Percentiles rank a stretch among this genome's conserved stretches.
phyloP scores from a whole-genome alignment of 2,888 invertebrate species.

The Polydrusus pterygomalis region DNA sequence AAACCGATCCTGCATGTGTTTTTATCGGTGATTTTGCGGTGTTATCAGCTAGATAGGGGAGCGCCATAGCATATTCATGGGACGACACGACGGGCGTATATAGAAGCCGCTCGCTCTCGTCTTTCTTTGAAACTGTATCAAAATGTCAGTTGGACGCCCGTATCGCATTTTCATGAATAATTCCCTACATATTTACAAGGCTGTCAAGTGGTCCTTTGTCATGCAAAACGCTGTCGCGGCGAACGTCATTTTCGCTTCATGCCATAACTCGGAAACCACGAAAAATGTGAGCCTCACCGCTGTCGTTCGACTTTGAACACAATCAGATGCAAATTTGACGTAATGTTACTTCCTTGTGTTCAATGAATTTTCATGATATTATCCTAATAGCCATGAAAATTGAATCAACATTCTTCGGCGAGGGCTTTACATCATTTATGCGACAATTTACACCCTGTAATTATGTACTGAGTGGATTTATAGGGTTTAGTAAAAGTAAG shows the following conservation, averaged over 20 bases:
- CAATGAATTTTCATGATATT: slow-evolving; percentile 63
- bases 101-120: slow-evolving; percentile 51
- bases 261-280: slow-evolving; percentile 68
- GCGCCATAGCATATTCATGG: slow-evolving; percentile 51
- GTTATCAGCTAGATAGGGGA: slow-evolving; percentile 31
- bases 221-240: slow-evolving; percentile 73
- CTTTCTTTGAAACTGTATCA: slow-evolving; percentile 71
- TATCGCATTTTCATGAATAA: slow-evolving; percentile 73
- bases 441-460: slow-evolving; percentile 26
- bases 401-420: slow-evolving; percentile 41
- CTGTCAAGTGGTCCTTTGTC: slow-evolving; percentile 73
- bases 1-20: slow-evolving; percentile 41
- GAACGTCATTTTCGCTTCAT: slow-evolving; percentile 72
- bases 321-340: slow-evolving; percentile 64
- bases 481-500: too few species aligned
- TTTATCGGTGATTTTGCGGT: slow-evolving; percentile 43
- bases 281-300: slow-evolving; percentile 64
- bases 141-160: slow-evolving; percentile 70
- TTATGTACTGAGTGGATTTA: neutral
- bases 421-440: slow-evolving; percentile 28
- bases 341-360: slow-evolving; percentile 58
- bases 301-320: slow-evolving; percentile 60
- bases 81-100: slow-evolving; percentile 32
- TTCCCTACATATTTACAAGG: slow-evolving; percentile 73
- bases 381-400: slow-evolving; percentile 62